Base-by-base conservation (phyloP, 1,140 invertebrate species). In the Piezodorus guildinii region DNA sequence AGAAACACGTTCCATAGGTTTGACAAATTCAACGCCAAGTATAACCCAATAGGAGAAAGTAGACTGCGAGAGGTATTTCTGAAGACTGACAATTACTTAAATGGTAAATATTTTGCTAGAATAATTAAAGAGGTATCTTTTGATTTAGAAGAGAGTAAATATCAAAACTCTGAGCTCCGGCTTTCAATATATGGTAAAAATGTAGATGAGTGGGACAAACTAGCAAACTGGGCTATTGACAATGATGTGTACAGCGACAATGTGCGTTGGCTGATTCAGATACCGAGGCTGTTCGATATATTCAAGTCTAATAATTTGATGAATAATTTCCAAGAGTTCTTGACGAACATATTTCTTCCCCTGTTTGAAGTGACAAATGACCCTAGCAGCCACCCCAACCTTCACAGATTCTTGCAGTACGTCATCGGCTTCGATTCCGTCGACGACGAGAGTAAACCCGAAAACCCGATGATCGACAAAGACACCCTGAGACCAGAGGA, bases 21-120 rank as follows among this genome's bases (percentile, higher is more conserved):
- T 75, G 96, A 99, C 75, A 99, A 98, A 74, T 99, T 99, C 79
- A 99, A 99, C 78, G 90, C 96, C n/a, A 99, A 99, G 75, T 99
- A 99, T 74, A 99, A 99, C 79, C 96, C 96, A 0, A 94, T 99
- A 70, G 96, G 96, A 0, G 94, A 98, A 74, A 95, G 90, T 70
- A 79, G 91, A 60, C 80, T 99, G 1, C 76, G 96, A 21, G 96
- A 99, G 76, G 94, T 99, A 9, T 99, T 99, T 76, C 83, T 99
- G 15, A 99, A 99, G 77, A 98, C 96, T 0, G 95, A 99, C 73
- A 99, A 99, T 77, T 91, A 91, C 73, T 82, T 96, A 69, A 86
- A 91, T 65, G 96, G 96, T n/a, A 92, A 87, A 78, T 99, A 96
- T 75, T 99, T 98, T 79, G 96, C 93, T 2, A 84, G 93, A 71